phyloP scores from a whole-genome alignment of 2,888 invertebrate genomes.

The Cantharis flavilabris region DNA sequence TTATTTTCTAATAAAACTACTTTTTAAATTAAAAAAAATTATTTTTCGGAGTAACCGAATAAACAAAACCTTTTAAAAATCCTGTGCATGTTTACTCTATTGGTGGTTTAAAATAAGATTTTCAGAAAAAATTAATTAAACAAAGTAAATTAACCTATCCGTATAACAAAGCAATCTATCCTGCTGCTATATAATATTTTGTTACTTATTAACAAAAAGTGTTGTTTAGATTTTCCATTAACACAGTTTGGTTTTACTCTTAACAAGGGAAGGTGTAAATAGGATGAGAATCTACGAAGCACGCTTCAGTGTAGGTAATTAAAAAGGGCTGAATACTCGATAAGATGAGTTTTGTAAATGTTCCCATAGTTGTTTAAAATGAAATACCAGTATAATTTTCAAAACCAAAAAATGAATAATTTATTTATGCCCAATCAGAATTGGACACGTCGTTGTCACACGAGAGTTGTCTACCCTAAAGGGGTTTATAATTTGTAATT shows the following conservation, averaged over 20 bases:
- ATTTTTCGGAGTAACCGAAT: too few species aligned
- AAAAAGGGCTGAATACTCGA: background rate
- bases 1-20: too few species aligned
- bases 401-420: background rate
- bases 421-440: background rate
- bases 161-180: too few species aligned
- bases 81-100: too few species aligned
- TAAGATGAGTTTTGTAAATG: too few species aligned
- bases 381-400: background rate
- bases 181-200: background rate
- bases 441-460: background rate
- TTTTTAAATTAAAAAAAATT: too few species aligned
- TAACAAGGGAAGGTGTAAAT: background rate
- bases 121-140: too few species aligned
- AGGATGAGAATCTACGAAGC: background rate
- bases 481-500: background rate
- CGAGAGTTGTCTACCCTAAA: background rate
- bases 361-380: background rate
- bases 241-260: background rate
- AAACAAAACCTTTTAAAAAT: too few species aligned
- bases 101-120: too few species aligned
- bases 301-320: background rate
- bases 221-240: background rate
- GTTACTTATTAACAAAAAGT: background rate
- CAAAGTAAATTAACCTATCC: too few species aligned